Base-by-base conservation (phyloP, 2,797 vertebrate genomes). In the Alca torda region DNA sequence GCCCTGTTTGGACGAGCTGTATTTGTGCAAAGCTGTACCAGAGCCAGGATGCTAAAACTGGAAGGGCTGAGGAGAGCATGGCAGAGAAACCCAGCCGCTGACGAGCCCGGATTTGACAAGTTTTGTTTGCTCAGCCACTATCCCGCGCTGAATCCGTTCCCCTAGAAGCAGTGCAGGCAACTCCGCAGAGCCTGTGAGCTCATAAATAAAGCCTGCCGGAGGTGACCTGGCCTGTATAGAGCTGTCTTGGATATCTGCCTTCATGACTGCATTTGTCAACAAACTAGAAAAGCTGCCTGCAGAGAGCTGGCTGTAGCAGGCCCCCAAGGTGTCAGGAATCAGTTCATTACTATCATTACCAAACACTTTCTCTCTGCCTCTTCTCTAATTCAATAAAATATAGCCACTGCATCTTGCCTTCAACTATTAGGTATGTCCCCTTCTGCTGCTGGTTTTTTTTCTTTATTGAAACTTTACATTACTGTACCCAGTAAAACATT, bases 211-310 rank as follows among this genome's bases (percentile, higher is more conserved):
- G 57, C 45, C 82, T 92, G 75, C 87, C 39, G 9, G 90, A 54
- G 75, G 57, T 84, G 91, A 93, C 75, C 92, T 87, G 84, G 72
- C 60, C 90, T 83, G 82, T 41, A 11, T 9, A 30, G 79, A 87
- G 72, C 78, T 85, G 89, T 83, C 78, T 64, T 57, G 91, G 64
- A 50, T 84, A 80, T 85, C 92, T 95, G 56, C 84, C 9, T n/a
- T 91, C 64, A 28, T 30, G 68, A 80, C 89, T 80, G 45, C 79
- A 6, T 94, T 96, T 94, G 87, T 96, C 96, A 96, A 85, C 84
- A 85, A 14, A 61, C 1, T 3, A 13, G 64, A 87, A 72, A 87
- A 80, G 92, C 87, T 95, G 92, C 82, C 95, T 97, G 75, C 76
- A 37, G 81, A 89, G 88, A 87, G 19, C 51, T 77, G 86, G 39